Base-by-base conservation (phyloP, 2,113 vertebrate genomes). In the Ammospiza nelsoni region DNA sequence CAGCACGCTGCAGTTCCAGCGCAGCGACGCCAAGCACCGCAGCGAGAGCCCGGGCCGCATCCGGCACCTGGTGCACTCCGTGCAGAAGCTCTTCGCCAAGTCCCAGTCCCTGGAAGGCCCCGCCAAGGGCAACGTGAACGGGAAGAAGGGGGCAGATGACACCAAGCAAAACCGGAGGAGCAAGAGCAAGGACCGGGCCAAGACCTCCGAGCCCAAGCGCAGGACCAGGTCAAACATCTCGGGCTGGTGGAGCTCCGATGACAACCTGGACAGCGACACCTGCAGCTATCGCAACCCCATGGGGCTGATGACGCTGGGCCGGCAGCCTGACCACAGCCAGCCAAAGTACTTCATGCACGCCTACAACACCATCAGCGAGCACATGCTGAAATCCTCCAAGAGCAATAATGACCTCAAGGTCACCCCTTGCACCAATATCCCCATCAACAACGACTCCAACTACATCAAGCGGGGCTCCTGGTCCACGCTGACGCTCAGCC, bases 191-290 rank as follows among this genome's bases (percentile, higher is more conserved):
- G 99, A 99, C 86, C 97, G 99, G 25, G 98, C 98, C 3, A 99
- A 99, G 96, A 98, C 98, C 7, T 98, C 98, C 0, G 99, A 99
- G 94, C 98, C 99, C 84, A 99, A 99, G 82, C 97, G 99, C 57
- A 98, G 99, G 44, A 98, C 98, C 58, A 98, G 99, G 55, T 99
- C 99, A 92, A 99, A 99, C 97, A 99, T 99, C 97, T 99, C 99
- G 0, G 99, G 99, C 89, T 99, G 99, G 98, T 99, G 99, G 99
- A 99, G 99, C 95, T 99, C 99, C 0, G 99, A 99, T 4, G 99
- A 99, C 97, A 98, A 98, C 96, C 95, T 99, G 96, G 98, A 98
- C 52, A 96, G 94, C 0, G 99, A 99, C 22, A 97, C 99, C 89
- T 98, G 99, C 97, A 99, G 98, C 95, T 99, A 99, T 97, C 98